These are phyloP conservation scores for Melierax canorus DNA, from an alignment of 2,113 vertebrate genomes.

Conservation along the genomic window DNA sequence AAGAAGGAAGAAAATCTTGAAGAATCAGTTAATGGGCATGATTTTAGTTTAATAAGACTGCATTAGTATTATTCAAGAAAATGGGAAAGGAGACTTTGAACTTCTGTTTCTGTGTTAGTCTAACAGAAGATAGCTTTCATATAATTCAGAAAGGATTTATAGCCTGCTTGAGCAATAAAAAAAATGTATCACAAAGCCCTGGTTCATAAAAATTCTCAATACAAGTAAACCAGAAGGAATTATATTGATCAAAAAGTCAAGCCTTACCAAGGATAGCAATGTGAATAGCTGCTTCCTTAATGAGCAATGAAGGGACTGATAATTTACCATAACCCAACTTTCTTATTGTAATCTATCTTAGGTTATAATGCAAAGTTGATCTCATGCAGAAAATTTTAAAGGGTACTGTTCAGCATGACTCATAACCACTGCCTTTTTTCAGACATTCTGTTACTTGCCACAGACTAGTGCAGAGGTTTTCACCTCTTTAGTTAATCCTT, in stretches of 20 bases:
- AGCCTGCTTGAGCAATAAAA: not conserved
- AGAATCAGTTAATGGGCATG: not conserved
- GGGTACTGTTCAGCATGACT: not conserved
- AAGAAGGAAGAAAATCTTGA: not conserved
- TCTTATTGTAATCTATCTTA: not conserved
- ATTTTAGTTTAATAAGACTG: not conserved
- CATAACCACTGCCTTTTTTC: not conserved
- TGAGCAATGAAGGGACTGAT: not conserved
- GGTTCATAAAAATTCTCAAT: not conserved
- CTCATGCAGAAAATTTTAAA: not conserved
- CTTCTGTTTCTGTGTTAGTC: not conserved
- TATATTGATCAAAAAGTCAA: not conserved
- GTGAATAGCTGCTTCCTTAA: not conserved
- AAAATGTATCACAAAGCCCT: not conserved
- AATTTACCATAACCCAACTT: not conserved
- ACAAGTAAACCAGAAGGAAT: not conserved
- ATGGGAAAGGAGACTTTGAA: not conserved
- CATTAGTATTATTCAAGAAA: not conserved
- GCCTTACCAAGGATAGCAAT: not conserved
- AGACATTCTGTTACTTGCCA: not conserved
- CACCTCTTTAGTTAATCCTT: not conserved
- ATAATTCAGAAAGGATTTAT: not conserved
- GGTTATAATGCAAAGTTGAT: not conserved
- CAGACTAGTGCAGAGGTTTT: not conserved
- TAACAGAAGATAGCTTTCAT: not conserved